Base-by-base conservation (phyloP, 2,888 invertebrate genomes). In the Panzeria rudis region DNA sequence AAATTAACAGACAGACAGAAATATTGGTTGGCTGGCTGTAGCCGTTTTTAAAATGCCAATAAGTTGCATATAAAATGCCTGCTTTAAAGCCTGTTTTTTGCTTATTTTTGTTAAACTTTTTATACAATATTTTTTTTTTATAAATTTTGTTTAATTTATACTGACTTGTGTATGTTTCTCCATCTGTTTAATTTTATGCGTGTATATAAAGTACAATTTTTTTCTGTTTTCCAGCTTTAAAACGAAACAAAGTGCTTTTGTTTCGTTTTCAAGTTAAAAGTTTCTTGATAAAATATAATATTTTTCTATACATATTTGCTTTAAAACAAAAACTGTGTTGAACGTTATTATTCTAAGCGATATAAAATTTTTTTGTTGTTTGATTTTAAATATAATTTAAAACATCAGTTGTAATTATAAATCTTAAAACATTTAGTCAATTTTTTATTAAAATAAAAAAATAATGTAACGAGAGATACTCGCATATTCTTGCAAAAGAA, bases 1-100 rank as follows among this genome's bases (percentile, higher is more conserved):
- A 61, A 61, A 62, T 35, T 68, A 47, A 44, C 17, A 25, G 32
- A 62, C 41, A 32, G 32, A 62, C 38, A 29, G 62, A 38, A 38
- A 11, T 50, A 52, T 8, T 62, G 41, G n/a, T 41, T 50, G 69
- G 38, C 17, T 71, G 52, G 32, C 64, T 76, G 71, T 35, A 54
- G 56, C 59, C 50, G 82, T 71, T 77, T 64, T 71, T 59, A 23
- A 77, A 83, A 83, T 83, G 71, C 82, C 71, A 77, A 76, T 59
- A 71, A 83, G 82, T 64, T 83, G 82, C 69, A 77, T 83, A 83
- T 83, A 71, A 77, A 77, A 83, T 83, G 76, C 71, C 82, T 77
- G 82, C 76, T 83, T 81, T 64, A 72, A 83, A 83, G 82, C 82
- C 82, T 66, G 82, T 83, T 83, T 81, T 82, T 69, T 44, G n/a